Evolutionary conservation across 2,113 vertebrate species (phyloP).

Genomic region (Poeciliopsis occidentalis): DNA sequence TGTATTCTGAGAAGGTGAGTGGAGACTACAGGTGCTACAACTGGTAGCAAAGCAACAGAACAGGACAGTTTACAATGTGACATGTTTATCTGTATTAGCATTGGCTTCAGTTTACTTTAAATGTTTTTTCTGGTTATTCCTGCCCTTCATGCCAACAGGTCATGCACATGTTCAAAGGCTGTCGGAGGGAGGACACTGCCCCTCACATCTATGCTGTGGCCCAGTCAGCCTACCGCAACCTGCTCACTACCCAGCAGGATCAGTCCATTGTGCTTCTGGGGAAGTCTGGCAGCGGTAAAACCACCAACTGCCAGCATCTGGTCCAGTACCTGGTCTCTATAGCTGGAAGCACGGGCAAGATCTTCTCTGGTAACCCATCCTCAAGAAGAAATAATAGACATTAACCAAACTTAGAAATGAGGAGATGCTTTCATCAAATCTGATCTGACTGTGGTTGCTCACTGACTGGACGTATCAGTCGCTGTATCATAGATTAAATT

Average conservation of each 20-base stretch:
- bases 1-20: conserved; percentile 96
- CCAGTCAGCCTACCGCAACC: conserved; percentile 90
- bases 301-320: conserved; percentile 94
- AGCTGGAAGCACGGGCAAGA: conserved; percentile 89
- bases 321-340: conserved; percentile 94
- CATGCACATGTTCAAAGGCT: conserved; percentile 99
- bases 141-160: conserved; percentile 77
- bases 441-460: too few relatives aligned
- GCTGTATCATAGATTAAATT: too few relatives aligned
- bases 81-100: too few relatives aligned
- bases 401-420: too few relatives aligned
- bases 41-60: too few relatives aligned
- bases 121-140: not conserved
- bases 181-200: conserved; percentile 89
- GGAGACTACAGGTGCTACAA: not conserved
- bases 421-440: too few relatives aligned
- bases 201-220: conserved; percentile 94
- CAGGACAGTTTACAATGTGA: too few relatives aligned
- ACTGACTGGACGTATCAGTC: too few relatives aligned
- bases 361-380: conserved; percentile 85
- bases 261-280: conserved; percentile 93
- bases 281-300: conserved; percentile 92
- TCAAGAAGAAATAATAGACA: not conserved
- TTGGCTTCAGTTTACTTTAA: not conserved
- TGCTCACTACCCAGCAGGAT: conserved; percentile 94